Base-by-base conservation (phyloP, 2,113 vertebrate genomes). In the Irena cyanogastra region DNA sequence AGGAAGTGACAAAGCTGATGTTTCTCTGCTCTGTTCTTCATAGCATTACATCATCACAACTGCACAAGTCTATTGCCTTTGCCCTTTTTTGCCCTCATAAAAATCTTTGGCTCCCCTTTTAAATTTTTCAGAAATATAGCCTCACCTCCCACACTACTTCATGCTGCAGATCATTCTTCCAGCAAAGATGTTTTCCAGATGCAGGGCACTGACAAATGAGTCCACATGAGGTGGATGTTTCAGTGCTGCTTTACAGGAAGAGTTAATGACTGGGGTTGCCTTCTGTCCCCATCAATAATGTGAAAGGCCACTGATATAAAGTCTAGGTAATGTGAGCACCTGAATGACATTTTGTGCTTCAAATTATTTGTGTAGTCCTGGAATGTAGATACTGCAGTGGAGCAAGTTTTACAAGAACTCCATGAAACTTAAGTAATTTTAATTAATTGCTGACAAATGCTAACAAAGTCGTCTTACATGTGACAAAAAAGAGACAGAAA, bases 101-200 rank as follows among this genome's bases (percentile, higher is more conserved):
- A 98, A 91, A 88, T 76, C 57, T 66, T 85, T 75, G 47, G 20
- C 94, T 85, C 83, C 69, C 68, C 69, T 72, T 96, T 93, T 75
- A 90, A 91, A 93, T 83, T 88, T 83, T 95, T 79, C 26, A 90
- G 93, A 97, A 97, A 94, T 69, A 85, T 49, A 95, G n/a, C 56
- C 31, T 92, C 93, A 85, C 81, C 88, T 96, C 70, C 65, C 84
- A 94, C 89, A 86, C 80, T 68, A 90, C 80, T 87, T 95, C 91
- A 91, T 91, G 86, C 47, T 83, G 60, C 52, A 86, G 89, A 96
- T 69, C 61, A 83, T 89, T 92, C 81, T 94, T 91, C 74, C 3
- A 0, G 54, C 57, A 81, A 76, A 95, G 95, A 97, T 93, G 65
- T 82, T 92, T 97, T 97, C 94, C 96, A 97, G 91, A 97, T 97